Evolutionary conservation across 2,888 invertebrate genomes (phyloP), one percentile per base, ranked within the genome.

Genomic region (Balanococcus diminutus): DNA sequence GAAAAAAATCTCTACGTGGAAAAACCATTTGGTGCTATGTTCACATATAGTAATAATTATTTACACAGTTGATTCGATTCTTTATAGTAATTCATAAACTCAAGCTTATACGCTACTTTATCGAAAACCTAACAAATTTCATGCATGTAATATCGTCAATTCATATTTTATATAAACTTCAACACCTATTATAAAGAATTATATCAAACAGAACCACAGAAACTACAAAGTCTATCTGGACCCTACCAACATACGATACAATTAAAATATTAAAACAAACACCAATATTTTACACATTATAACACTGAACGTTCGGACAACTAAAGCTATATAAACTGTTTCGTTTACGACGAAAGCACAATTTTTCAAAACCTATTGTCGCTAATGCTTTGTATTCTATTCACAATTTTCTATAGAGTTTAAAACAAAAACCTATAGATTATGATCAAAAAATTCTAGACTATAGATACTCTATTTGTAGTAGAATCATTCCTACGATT

Each of bases 1-100:
- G 22, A 81, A 81, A 42, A 81, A 81, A 81, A 46, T 46, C 46
- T 51, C 81, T 81, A 81, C 81, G 81, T 81, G 75, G 36, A 79
- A 79, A 79, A 79, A 79, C 19, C 28, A 79, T 19, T 79, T 36
- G 32, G 75, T 79, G 75, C 75, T 2, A 36, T 36, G 75, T 16
- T 79, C 32, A 36, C 19, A n/a, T n/a, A n/a, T n/a, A 79, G 56
- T 56, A 42, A 11, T 14, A 46, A n/a, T 16, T 72, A 79, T 79
- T 79, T 79, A 79, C 75, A 32, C 36, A 32, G n/a, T 19, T 36
- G 75, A 75, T n/a, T 8, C 19, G n/a, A n/a, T 81, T 22, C 1
- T 81, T 36, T 81, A 28, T 82, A 31, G 22, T 56, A 82, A 56
- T 82, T 46, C 31, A 25, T 51, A 51, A 56, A 82, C 46, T 56